Percentiles rank a stretch among this genome's conserved stretches.
Conservation (phyloP, 2,888 invertebrate species). For the Sceliomorpha sp. region DNA sequence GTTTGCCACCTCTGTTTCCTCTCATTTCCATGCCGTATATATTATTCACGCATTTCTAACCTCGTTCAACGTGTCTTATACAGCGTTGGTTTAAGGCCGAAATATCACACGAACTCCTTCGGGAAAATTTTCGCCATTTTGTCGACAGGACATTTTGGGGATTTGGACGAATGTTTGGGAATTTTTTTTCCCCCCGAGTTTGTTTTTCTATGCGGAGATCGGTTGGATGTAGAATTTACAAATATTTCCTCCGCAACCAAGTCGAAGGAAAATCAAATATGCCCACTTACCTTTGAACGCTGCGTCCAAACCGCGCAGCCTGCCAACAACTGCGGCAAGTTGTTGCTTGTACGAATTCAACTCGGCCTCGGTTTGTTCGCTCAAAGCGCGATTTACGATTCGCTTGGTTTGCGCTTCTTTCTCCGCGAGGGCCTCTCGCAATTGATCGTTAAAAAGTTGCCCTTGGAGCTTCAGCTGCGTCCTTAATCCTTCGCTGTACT, state of each 20-base stretch:
- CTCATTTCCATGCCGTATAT: constrained; percentile 3
- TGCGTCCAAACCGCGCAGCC: constrained; percentile 88
- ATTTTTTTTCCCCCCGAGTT: too few species aligned
- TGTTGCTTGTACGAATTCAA: constrained; percentile 86
- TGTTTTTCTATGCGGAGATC: too few species aligned
- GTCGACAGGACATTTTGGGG: too few species aligned
- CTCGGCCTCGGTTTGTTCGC: constrained; percentile 86
- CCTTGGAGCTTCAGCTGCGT: constrained; percentile 91
- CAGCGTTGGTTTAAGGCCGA: too few species aligned
- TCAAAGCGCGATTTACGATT: constrained; percentile 82
- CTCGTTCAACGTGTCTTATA: too few species aligned
- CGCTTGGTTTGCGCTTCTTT: constrained; percentile 83
- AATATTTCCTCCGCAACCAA: neutral
- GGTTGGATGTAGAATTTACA: too few species aligned
- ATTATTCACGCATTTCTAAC: too few species aligned
- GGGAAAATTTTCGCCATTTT: too few species aligned
- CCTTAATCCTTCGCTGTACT: constrained; percentile 86
- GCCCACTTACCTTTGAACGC: constrained; percentile 86
- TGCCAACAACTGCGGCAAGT: constrained; percentile 87
- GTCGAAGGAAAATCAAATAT: constrained; percentile 29
- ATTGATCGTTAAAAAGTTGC: constrained; percentile 91
- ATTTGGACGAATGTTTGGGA: too few species aligned
- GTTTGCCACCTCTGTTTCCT: neutral
- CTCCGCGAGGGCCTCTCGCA: constrained; percentile 86
- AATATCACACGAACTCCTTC: too few species aligned